phyloP scores from a whole-genome alignment of 2,888 invertebrate species.

The Gasteruption jaculator region DNA sequence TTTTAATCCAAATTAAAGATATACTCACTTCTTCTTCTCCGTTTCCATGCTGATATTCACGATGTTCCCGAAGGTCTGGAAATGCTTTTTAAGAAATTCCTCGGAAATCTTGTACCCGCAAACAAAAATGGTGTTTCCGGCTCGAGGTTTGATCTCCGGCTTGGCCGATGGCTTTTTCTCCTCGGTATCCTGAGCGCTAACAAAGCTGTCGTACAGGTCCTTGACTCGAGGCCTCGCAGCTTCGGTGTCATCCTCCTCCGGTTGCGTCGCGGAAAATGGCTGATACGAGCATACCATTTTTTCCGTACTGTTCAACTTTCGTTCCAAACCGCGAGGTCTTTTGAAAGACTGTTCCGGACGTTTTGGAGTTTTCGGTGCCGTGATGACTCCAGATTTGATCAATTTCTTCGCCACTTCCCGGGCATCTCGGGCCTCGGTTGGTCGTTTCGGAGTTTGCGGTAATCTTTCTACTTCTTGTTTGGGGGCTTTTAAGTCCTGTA shows the following conservation, averaged over 20 bases:
- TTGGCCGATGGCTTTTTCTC: slow-evolving; percentile 49
- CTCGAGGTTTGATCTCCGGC: slow-evolving; percentile 62
- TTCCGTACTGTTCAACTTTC: slow-evolving; percentile 69
- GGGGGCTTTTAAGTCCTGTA: slow-evolving; percentile 76
- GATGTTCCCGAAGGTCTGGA: slow-evolving; percentile 69
- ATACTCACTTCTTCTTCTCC: slow-evolving; percentile 72
- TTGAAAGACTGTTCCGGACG: slow-evolving; percentile 90
- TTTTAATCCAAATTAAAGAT: slow-evolving; percentile 6
- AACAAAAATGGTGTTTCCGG: slow-evolving; percentile 80
- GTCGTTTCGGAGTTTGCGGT: slow-evolving; percentile 75
- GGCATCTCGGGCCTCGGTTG: slow-evolving; percentile 87
- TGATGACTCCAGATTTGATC: slow-evolving; percentile 89
- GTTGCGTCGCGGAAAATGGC: slow-evolving; percentile 82
- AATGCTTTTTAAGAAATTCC: slow-evolving; percentile 72
- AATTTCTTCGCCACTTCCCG: slow-evolving; percentile 91
- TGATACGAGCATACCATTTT: slow-evolving; percentile 83
- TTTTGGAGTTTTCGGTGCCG: slow-evolving; percentile 78
- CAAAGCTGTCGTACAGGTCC: slow-evolving; percentile 74
- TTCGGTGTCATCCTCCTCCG: slow-evolving; percentile 65
- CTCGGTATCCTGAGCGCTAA: slow-evolving; percentile 64
- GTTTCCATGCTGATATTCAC: slow-evolving; percentile 80
- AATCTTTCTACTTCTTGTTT: slow-evolving; percentile 84
- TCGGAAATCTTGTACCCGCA: slow-evolving; percentile 76
- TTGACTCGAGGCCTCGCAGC: slow-evolving; percentile 58
- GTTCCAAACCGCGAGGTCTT: slow-evolving; percentile 74